phyloP scores from a whole-genome alignment of 2,888 invertebrate genomes.

The Macrophya alboannulata region DNA sequence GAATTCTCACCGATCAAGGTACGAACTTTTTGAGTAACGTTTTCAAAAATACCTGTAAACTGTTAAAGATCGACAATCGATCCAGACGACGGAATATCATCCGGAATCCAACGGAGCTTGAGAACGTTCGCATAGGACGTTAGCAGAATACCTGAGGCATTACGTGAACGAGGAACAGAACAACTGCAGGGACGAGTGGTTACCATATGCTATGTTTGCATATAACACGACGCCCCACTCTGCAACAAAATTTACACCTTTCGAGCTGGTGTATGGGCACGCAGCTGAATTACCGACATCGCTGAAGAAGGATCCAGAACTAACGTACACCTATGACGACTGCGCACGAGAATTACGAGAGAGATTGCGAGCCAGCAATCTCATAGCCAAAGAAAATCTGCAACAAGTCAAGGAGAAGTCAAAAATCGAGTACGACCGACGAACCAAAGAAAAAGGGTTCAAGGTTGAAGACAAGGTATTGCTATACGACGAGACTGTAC shows the following conservation, averaged over 20 bases:
- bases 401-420: background rate
- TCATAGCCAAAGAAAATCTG: background rate
- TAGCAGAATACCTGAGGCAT: slow-evolving; percentile 54
- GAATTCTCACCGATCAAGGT: slow-evolving; percentile 60
- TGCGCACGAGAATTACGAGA: slow-evolving; percentile 55
- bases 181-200: slow-evolving; percentile 61
- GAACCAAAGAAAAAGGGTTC: background rate
- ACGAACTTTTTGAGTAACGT: slow-evolving; percentile 58
- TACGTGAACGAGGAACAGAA: slow-evolving; percentile 54
- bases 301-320: slow-evolving; percentile 66
- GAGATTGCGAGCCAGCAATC: background rate
- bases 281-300: background rate
- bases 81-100: slow-evolving; percentile 51
- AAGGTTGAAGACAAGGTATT: slow-evolving; percentile 15
- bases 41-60: slow-evolving; percentile 38
- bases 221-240: slow-evolving; percentile 57
- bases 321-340: slow-evolving; percentile 68
- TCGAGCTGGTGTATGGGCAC: slow-evolving; percentile 34
- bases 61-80: slow-evolving; percentile 35
- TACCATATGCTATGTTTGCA: slow-evolving; percentile 58
- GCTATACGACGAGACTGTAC: background rate
- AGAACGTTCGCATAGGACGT: slow-evolving; percentile 60
- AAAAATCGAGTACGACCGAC: background rate
- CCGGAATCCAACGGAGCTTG: slow-evolving; percentile 57
- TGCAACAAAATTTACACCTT: slow-evolving; percentile 34